Conservation (phyloP, 2,797 vertebrate species). For the Cynodonichthys magdalenae region DNA sequence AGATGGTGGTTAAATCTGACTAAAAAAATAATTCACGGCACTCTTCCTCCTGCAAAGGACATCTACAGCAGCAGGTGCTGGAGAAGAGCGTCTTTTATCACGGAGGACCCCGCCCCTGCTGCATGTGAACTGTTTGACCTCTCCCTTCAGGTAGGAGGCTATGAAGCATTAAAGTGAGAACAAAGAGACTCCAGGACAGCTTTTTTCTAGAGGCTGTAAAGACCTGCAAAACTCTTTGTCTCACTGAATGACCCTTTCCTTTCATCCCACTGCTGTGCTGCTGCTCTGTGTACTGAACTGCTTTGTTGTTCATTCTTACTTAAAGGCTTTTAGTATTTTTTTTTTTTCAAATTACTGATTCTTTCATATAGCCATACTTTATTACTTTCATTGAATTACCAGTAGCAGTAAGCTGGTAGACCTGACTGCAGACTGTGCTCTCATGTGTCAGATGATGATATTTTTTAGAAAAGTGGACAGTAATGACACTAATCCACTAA, state of each 20-base stretch:
- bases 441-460: constrained; percentile 6
- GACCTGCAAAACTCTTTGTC: neutral
- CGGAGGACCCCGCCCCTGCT: neutral
- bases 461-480: neutral
- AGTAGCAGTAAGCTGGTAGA: neutral
- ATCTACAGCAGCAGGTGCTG: constrained; percentile 3
- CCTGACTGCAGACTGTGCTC: neutral
- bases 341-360: neutral
- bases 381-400: neutral
- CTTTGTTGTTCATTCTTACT: neutral
- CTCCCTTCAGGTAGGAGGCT: neutral
- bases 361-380: neutral
- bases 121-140: constrained; percentile 2
- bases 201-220: neutral
- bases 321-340: neutral
- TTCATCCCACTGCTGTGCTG: neutral
- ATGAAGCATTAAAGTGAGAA: constrained; percentile 1
- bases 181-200: neutral
- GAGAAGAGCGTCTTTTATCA: neutral
- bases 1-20: neutral
- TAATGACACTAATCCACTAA: neutral
- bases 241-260: neutral
- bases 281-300: neutral
- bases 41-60: neutral
- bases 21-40: neutral